Conservation (phyloP, 2,888 invertebrate species). For the Alviniconcha strummeri region DNA sequence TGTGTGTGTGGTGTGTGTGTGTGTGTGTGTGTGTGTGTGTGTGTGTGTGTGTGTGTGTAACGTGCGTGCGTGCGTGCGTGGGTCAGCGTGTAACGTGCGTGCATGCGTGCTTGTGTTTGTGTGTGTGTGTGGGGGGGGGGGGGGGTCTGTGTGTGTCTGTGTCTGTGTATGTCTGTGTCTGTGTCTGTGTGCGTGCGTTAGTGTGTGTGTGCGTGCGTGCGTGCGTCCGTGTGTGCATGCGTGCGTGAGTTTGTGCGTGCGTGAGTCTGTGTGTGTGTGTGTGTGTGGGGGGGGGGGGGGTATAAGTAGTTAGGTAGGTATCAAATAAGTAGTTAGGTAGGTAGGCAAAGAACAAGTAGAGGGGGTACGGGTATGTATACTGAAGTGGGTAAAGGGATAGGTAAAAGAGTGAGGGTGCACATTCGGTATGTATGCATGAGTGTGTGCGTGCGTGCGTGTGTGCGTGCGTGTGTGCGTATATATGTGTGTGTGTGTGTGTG, state of each 20-base stretch:
- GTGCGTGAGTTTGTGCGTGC: neutral
- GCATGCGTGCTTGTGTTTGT: constrained; percentile 5
- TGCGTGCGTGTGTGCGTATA: neutral
- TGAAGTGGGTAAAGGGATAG: no score
- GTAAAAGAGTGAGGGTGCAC: no score
- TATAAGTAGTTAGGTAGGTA: neutral
- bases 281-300: neutral
- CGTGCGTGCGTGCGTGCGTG: constrained; percentile 9
- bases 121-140: constrained; percentile 12
- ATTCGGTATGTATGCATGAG: neutral
- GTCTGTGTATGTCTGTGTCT: neutral
- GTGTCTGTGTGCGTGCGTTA: neutral
- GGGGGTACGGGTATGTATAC: neutral
- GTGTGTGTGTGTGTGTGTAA: neutral
- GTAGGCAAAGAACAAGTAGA: neutral
- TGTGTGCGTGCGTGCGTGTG: constrained; percentile 9
- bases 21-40: neutral
- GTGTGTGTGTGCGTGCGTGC: neutral
- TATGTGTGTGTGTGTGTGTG: neutral
- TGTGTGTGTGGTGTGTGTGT: neutral
- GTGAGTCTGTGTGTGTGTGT: constrained; percentile 3
- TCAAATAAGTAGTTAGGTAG: neutral
- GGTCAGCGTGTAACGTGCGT: neutral
- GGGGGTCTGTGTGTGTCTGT: constrained; percentile 3
- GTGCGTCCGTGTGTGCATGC: neutral